Evolutionary conservation across 2,113 vertebrate species (phyloP).

Genomic region (Tachuris rubrigastra): DNA sequence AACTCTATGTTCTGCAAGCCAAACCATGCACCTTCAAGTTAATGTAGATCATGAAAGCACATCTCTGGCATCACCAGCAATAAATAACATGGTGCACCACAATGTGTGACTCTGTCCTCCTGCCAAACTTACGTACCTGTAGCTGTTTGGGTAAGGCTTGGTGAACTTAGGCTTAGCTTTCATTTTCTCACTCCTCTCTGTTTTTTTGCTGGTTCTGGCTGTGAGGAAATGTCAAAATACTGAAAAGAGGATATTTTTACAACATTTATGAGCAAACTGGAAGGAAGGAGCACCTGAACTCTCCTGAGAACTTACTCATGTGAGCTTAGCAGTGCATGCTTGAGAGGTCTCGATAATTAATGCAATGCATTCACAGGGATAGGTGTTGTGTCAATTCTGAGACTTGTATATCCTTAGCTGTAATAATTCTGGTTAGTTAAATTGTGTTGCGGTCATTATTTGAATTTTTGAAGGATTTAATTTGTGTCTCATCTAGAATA

Average conservation of each 20-base stretch:
- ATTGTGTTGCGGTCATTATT: neutral
- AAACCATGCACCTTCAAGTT: neutral
- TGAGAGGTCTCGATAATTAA: neutral
- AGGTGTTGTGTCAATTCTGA: neutral
- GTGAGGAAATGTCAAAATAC: neutral
- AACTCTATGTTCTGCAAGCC: neutral
- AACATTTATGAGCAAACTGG: neutral
- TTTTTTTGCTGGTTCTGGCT: conserved; percentile 3
- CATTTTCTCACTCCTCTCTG: neutral
- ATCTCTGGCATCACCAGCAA: neutral
- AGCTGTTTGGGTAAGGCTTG: neutral
- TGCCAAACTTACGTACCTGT: neutral
- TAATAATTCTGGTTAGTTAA: neutral
- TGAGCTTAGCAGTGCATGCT: neutral
- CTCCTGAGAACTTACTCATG: neutral
- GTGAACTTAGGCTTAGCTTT: neutral
- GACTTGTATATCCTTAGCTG: neutral
- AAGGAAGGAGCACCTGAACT: conserved; percentile 26
- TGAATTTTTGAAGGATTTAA: neutral
- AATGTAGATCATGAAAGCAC: neutral
- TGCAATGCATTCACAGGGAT: neutral
- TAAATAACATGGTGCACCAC: neutral
- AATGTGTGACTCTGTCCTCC: rapidly evolving
- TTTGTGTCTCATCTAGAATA: neutral
- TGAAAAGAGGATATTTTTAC: neutral